Conservation (phyloP, 2,888 invertebrate species). For the Pyrocoelia pectoralis region DNA sequence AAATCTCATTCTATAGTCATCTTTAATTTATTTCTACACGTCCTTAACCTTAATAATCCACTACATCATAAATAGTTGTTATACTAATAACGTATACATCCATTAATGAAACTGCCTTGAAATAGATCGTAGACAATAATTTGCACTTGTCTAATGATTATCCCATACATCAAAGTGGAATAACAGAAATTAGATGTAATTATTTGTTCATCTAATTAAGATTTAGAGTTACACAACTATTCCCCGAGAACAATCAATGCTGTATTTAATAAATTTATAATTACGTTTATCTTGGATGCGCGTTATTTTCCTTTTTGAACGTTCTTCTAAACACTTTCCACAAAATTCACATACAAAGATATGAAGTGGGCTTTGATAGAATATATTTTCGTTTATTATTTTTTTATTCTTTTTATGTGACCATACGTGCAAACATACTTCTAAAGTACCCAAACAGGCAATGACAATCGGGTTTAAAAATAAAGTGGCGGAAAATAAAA, state of each 20-base stretch:
- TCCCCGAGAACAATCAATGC: conserved; percentile 51
- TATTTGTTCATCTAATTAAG: neutral
- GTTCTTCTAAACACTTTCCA: conserved; percentile 70
- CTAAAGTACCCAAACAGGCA: conserved; percentile 63
- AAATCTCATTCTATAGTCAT: no score
- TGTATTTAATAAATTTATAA: conserved; percentile 48
- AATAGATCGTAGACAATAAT: no score
- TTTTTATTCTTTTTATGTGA: conserved; percentile 73
- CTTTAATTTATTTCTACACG: no score
- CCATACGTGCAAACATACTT: conserved; percentile 71
- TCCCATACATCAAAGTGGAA: neutral
- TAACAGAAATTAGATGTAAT: neutral
- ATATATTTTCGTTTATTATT: conserved; percentile 65
- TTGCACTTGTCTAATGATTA: no score
- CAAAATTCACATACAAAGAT: conserved; percentile 74
- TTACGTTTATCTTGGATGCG: conserved; percentile 71
- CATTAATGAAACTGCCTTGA: no score
- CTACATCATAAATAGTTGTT: no score
- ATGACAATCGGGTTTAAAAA: conserved; percentile 65
- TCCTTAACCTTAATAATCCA: no score
- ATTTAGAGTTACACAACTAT: conserved; percentile 47
- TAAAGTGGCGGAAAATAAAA: conserved; percentile 68
- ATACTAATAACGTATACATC: no score
- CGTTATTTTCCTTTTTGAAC: conserved; percentile 68
- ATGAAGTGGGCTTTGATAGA: conserved; percentile 76